Conservation (phyloP, 1,140 invertebrate species). For the Euwallacea similis region DNA sequence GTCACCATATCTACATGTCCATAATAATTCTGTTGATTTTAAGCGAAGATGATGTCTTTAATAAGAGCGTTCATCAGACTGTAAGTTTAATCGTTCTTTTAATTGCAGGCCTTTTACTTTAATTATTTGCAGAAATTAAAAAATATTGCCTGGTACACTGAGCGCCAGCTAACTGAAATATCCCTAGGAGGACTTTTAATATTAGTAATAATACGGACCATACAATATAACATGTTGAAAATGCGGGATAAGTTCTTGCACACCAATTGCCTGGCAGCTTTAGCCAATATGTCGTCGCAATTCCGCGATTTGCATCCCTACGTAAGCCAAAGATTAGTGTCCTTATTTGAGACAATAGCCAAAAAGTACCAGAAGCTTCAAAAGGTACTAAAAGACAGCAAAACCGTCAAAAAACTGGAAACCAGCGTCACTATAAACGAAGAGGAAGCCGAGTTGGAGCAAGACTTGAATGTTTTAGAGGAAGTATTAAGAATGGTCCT, state of each 20-base stretch:
- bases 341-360: constrained; percentile 83
- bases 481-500: constrained; percentile 95
- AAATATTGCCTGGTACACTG: constrained; percentile 89
- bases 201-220: constrained; percentile 91
- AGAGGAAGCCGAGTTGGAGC: constrained; percentile 61
- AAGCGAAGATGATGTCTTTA: constrained; percentile 95
- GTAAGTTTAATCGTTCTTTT: constrained; percentile 63
- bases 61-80: constrained; percentile 90
- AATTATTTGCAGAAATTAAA: constrained; percentile 72
- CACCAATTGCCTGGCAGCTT: constrained; percentile 94
- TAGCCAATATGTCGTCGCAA: constrained; percentile 97
- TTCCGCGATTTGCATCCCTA: constrained; percentile 94
- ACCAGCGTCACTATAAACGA: constrained; percentile 28
- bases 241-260: constrained; percentile 96
- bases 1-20: constrained; percentile 99
- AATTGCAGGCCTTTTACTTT: constrained; percentile 56
- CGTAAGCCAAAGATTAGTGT: constrained; percentile 91
- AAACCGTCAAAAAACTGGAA: constrained; percentile 47
- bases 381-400: constrained; percentile 44
- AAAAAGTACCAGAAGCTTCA: constrained; percentile 64
- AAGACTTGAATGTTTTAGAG: constrained; percentile 93
- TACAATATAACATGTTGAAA: constrained; percentile 97
- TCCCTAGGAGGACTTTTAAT: constrained; percentile 95
- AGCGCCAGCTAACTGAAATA: constrained; percentile 86
- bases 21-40: constrained; percentile 95